These are phyloP conservation scores for Pao palembangensis DNA, from an alignment of 2,113 vertebrate species.

Conservation along the genomic window DNA sequence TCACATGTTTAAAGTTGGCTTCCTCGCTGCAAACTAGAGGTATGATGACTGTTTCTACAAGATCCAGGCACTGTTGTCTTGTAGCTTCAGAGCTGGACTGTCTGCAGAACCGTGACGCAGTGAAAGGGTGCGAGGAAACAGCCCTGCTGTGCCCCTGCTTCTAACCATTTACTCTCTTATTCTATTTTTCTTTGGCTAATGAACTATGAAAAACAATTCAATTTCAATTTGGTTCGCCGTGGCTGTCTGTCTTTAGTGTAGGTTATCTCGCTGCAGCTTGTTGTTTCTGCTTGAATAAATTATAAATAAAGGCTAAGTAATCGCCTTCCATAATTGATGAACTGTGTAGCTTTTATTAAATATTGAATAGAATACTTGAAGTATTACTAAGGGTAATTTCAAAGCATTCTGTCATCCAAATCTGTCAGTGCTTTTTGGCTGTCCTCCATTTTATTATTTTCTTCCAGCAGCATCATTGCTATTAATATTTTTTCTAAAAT, in stretches of 20 bases:
- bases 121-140: conserved; percentile 43
- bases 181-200: conserved; percentile 65
- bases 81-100: conserved; percentile 49
- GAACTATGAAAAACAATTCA: conserved; percentile 40
- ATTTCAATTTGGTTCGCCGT: conserved; percentile 35
- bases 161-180: conserved; percentile 70
- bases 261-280: conserved; percentile 16
- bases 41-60: conserved; percentile 49
- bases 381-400: conserved; percentile 29
- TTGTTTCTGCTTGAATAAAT: conserved; percentile 41
- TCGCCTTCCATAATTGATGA: conserved; percentile 36
- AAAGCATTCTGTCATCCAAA: conserved; percentile 24
- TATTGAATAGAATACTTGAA: conserved; percentile 20
- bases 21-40: conserved; percentile 48
- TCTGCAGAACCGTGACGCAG: conserved; percentile 10
- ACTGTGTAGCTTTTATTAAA: conserved; percentile 34
- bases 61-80: conserved; percentile 73
- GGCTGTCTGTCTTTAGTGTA: conserved; percentile 23
- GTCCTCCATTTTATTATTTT: conserved; percentile 20
- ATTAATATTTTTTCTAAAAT: conserved; percentile 22
- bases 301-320: conserved; percentile 39
- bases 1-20: conserved; percentile 66
- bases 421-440: conserved; percentile 27
- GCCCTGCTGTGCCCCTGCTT: conserved; percentile 70
- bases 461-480: conserved; percentile 10